Percentiles rank a stretch among this genome's conserved stretches.
Conservation (phyloP, 2,113 vertebrate genomes). For the Thunnus thynnus region DNA sequence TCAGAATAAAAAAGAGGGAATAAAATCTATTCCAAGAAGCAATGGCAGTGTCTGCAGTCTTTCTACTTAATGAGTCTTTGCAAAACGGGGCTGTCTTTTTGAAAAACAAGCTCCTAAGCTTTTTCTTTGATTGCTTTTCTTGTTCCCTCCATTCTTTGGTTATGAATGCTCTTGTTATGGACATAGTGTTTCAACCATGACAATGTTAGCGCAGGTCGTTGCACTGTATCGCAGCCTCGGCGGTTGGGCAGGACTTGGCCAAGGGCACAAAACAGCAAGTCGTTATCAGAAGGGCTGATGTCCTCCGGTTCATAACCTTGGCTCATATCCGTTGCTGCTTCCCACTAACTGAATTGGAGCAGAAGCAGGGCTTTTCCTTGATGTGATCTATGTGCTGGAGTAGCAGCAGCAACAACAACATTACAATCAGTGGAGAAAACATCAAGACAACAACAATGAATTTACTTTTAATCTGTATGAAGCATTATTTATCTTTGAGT, state of each 20-base stretch:
- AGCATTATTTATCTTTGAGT: slow-evolving; percentile 1
- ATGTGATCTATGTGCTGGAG: slow-evolving; percentile 56
- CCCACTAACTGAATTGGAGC: slow-evolving; percentile 72
- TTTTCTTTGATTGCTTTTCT: slow-evolving; percentile 76
- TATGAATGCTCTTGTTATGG: slow-evolving; percentile 37
- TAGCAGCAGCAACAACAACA: slow-evolving; percentile 9
- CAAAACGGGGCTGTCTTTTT: slow-evolving; percentile 35
- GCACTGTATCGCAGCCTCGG: slow-evolving; percentile 27
- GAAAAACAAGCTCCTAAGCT: slow-evolving; percentile 28
- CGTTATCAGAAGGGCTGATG: slow-evolving; percentile 68
- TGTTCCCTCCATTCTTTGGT: slow-evolving; percentile 14
- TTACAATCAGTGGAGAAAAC: slow-evolving; percentile 2
- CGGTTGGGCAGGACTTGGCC: slow-evolving; percentile 50
- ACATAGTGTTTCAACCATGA: slow-evolving; percentile 37
- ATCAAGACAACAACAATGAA: slow-evolving; percentile 11
- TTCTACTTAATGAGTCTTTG: slow-evolving; percentile 65
- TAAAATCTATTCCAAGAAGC: slow-evolving; percentile 64
- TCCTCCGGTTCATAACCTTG: slow-evolving; percentile 75
- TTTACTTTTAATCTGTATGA: background rate
- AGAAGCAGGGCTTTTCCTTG: slow-evolving; percentile 33
- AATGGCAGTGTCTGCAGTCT: slow-evolving; percentile 41
- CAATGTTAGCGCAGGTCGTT: slow-evolving; percentile 28
- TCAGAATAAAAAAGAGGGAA: slow-evolving; percentile 54
- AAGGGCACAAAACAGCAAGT: slow-evolving; percentile 71
- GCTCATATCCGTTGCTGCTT: slow-evolving; percentile 67